Percentiles rank a stretch among this genome's conserved stretches.
phyloP scores from a whole-genome alignment of 2,888 invertebrate genomes.

The Lordiphosa fenestrarum region DNA sequence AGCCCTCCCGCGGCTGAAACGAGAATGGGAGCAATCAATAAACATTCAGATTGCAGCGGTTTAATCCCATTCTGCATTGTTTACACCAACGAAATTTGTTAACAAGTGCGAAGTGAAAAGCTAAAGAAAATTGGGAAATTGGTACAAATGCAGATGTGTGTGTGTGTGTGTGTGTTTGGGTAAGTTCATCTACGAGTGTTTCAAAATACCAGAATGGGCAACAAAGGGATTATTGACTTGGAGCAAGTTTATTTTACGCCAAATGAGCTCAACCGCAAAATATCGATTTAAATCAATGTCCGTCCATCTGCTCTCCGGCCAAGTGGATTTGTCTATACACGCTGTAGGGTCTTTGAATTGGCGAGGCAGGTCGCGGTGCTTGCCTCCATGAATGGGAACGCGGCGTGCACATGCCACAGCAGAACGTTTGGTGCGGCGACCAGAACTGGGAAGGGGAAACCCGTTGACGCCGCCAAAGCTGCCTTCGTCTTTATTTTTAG shows the following conservation, averaged over 20 bases:
- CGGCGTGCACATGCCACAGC: conserved; percentile 52
- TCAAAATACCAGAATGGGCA: conserved; percentile 52
- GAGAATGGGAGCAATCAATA: conserved; percentile 31
- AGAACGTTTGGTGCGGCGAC: conserved; percentile 9
- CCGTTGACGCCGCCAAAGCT: conserved; percentile 36
- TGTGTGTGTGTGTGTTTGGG: background rate
- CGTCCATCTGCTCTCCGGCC: conserved; percentile 28
- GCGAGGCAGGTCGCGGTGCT: conserved; percentile 54
- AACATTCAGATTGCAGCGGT: conserved; percentile 27
- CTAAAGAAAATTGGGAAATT: conserved; percentile 59
- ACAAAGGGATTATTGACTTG: conserved; percentile 71
- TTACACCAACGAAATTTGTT: conserved; percentile 60
- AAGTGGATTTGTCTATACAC: conserved; percentile 43
- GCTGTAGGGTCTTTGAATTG: conserved; percentile 8
- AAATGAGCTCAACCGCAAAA: conserved; percentile 73
- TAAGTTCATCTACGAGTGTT: conserved; percentile 26
- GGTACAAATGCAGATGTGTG: conserved; percentile 25
- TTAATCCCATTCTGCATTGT: conserved; percentile 34
- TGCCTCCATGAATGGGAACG: conserved; percentile 61
- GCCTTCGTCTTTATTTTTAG: conserved; percentile 58
- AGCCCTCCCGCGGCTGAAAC: conserved; percentile 2
- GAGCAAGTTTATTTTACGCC: conserved; percentile 71
- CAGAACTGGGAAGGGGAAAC: conserved; percentile 14
- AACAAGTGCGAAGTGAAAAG: conserved; percentile 65
- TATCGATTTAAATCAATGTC: conserved; percentile 73